Conservation (phyloP, 2,113 vertebrate species). For the Clinocottus analis region DNA sequence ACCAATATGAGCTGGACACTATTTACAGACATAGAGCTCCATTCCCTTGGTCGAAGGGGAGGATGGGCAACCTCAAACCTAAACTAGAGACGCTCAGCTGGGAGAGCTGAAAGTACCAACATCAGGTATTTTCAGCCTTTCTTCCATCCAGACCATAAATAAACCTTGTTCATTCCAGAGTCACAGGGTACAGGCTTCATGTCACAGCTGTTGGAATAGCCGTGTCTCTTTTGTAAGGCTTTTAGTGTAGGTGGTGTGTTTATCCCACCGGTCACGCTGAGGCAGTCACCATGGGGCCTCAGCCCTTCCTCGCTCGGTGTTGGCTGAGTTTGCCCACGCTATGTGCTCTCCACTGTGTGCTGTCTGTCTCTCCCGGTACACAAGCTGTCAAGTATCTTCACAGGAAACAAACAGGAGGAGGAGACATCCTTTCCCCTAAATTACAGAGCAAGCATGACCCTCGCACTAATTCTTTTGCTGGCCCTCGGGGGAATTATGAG, state of each 20-base stretch:
- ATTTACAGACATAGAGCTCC: constrained; percentile 59
- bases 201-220: constrained; percentile 73
- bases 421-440: constrained; percentile 49
- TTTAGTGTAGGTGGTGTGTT: constrained; percentile 81
- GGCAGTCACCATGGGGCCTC: constrained; percentile 70
- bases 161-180: constrained; percentile 70
- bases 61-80: constrained; percentile 31
- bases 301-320: constrained; percentile 66
- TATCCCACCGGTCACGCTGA: constrained; percentile 74
- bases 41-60: constrained; percentile 22
- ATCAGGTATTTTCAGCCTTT: constrained; percentile 69
- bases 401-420: constrained; percentile 35
- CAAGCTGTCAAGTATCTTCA: constrained; percentile 60
- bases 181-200: constrained; percentile 63
- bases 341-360: constrained; percentile 48
- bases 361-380: constrained; percentile 58
- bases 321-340: constrained; percentile 76
- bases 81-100: constrained; percentile 54
- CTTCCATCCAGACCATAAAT: constrained; percentile 71
- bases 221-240: constrained; percentile 76
- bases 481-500: constrained; percentile 42
- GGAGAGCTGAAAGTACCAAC: constrained; percentile 65
- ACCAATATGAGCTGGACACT: constrained; percentile 64
- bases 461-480: background rate
- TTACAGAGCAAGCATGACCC: constrained; percentile 52